These are phyloP conservation scores for Sebastes itinus DNA, from an alignment of 2,797 vertebrate species.

Conservation along the genomic window DNA sequence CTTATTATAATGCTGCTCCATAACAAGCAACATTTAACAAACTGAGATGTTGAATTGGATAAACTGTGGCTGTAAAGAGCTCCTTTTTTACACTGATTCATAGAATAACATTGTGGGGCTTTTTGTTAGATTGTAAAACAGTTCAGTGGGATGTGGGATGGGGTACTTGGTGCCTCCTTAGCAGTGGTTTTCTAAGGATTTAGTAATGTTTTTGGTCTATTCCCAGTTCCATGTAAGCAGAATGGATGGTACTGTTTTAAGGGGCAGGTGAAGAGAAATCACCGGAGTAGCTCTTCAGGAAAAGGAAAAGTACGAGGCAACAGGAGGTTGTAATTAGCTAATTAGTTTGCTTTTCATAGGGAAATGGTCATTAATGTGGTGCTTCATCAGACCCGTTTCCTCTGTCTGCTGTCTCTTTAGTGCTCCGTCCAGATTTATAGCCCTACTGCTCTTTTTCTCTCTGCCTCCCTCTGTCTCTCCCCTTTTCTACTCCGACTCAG, in stretches of 20 bases:
- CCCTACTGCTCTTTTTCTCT: background rate
- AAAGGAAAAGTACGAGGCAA: conserved; percentile 82
- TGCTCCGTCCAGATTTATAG: conserved; percentile 48
- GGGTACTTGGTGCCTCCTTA: conserved; percentile 37
- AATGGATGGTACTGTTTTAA: background rate
- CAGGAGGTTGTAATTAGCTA: conserved; percentile 93
- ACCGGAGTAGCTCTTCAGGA: conserved; percentile 80
- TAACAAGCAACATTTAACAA: background rate
- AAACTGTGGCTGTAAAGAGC: conserved; percentile 3
- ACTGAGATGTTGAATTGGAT: background rate
- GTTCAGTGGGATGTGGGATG: conserved; percentile 32
- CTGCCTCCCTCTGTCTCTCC: background rate
- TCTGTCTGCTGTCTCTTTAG: conserved; percentile 42
- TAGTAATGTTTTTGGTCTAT: conserved; percentile 38
- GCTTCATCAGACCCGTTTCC: conserved; percentile 85
- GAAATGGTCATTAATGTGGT: conserved; percentile 89
- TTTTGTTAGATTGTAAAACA: conserved; percentile 40
- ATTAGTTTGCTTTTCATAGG: conserved; percentile 90
- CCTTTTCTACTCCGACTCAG: conserved; percentile 5
- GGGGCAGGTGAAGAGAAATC: conserved; percentile 81
- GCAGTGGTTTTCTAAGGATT: conserved; percentile 66
- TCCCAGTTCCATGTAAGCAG: background rate
- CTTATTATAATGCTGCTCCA: background rate
- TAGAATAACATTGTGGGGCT: conserved; percentile 4
- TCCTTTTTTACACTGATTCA: background rate